Evolutionary conservation across 2,888 invertebrate genomes (phyloP).

Genomic region (Leucophenga montana): DNA sequence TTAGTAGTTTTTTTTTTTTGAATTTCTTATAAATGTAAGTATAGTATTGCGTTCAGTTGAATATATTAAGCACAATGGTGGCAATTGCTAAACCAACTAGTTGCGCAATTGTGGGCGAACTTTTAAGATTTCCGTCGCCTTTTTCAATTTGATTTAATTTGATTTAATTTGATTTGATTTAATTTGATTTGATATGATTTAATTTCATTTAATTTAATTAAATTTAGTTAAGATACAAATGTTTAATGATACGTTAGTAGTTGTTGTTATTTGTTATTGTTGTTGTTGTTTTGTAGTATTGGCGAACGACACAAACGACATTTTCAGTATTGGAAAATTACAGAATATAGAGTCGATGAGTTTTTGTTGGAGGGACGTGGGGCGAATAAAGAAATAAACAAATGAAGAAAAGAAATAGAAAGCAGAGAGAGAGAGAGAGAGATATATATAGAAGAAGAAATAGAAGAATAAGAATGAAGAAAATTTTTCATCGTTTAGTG

Average conservation of each 20-base stretch:
- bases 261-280: conserved; percentile 31
- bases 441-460: conserved; percentile 45
- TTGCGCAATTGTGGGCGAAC: conserved; percentile 70
- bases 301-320: conserved; percentile 36
- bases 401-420: conserved; percentile 50
- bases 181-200: conserved; percentile 35
- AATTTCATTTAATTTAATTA: conserved; percentile 4
- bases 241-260: conserved; percentile 17
- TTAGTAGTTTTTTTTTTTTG: conserved; percentile 23
- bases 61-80: conserved; percentile 58
- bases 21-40: conserved; percentile 19
- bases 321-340: background rate
- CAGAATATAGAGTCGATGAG: background rate
- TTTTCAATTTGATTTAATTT: background rate
- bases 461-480: conserved; percentile 47
- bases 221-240: background rate
- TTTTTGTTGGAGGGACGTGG: conserved; percentile 1
- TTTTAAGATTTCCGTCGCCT: conserved; percentile 71
- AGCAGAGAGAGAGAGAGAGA: conserved; percentile 46
- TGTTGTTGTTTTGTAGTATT: conserved; percentile 31
- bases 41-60: conserved; percentile 46
- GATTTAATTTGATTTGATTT: conserved; percentile 33
- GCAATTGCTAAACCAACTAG: conserved; percentile 71
- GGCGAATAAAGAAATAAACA: conserved; percentile 39
- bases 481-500: conserved; percentile 1